phyloP scores from a whole-genome alignment of 35 echinoderm and acorn worm genomes.

The Lytechinus pictus region DNA sequence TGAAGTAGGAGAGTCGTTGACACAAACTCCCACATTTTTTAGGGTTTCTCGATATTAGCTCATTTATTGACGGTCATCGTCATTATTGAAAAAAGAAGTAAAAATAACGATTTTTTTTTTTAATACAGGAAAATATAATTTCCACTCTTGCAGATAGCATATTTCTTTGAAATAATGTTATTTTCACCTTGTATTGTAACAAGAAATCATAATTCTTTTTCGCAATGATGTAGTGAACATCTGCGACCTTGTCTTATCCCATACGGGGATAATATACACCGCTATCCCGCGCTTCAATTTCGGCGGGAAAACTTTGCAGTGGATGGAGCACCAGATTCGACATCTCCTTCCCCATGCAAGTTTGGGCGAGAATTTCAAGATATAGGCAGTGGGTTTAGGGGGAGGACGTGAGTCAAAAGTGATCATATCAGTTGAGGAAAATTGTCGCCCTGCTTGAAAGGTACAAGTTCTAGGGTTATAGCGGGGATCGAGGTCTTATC shows the following conservation, averaged over 20 bases:
- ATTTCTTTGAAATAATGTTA: too few species aligned
- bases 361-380: neutral
- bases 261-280: neutral
- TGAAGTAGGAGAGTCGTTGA: too few species aligned
- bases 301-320: neutral
- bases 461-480: neutral
- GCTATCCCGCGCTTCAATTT: neutral
- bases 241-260: neutral
- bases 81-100: too few species aligned
- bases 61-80: too few species aligned
- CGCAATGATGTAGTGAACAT: too few species aligned
- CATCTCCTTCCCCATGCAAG: neutral
- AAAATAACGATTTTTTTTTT: too few species aligned
- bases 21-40: too few species aligned
- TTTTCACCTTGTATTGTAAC: too few species aligned
- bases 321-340: neutral
- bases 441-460: neutral
- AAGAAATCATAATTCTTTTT: too few species aligned
- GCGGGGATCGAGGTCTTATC: neutral
- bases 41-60: too few species aligned
- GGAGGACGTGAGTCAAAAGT: neutral
- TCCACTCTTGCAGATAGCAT: too few species aligned
- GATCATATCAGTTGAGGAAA: constrained; percentile 5
- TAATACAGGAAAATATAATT: too few species aligned
- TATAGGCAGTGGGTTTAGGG: neutral